Evolutionary conservation across 2,113 vertebrate genomes (phyloP), one percentile per base, ranked within the genome.

Genomic region (Corythoichthys haematopterus): DNA sequence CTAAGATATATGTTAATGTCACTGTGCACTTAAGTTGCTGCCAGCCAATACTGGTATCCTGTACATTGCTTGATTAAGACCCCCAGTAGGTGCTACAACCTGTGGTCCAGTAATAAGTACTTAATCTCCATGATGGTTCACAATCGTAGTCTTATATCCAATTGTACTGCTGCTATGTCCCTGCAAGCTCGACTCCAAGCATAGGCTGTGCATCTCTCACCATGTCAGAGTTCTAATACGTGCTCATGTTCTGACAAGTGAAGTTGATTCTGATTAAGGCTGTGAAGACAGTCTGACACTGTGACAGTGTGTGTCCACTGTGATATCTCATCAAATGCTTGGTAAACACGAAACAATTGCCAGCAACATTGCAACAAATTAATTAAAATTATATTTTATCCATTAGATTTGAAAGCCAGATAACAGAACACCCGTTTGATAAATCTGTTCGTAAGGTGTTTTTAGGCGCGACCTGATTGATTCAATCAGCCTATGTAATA

Each of bases 1-100:
- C 82, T 78, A 74, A 81, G 86, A 88, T 88, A 82, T 83, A 87
- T 88, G 81, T 66, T 72, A 76, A 84, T 81, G 71, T 68, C 79
- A 69, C 71, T 64, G 76, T 59, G 62, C 71, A 74, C 75, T 77
- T 68, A 84, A 58, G 20, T 28, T 28, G 20, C 20, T 28, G 20
- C 20, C 20, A 28, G 20, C 20, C 20, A 28, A 70, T 76, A 67
- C 38, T 40, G 38, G 38, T 40, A 68, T 60, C 37, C 58, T 62
- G 46, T 64, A 73, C 64, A 74, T 66, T 46, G 76, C 68, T 66
- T 77, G 65, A 74, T 66, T 67, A 52, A 78, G 58, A 72, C 73
- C 79, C 69, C 8, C 36, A 65, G 56, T 75, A 35, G 75, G 68
- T 79, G 79, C 86, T 80, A 86, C 74, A 28, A 40, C 68, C 60